These are phyloP conservation scores for Leptoclinus maculatus DNA, from an alignment of 2,797 vertebrate genomes.

Conservation along the genomic window DNA sequence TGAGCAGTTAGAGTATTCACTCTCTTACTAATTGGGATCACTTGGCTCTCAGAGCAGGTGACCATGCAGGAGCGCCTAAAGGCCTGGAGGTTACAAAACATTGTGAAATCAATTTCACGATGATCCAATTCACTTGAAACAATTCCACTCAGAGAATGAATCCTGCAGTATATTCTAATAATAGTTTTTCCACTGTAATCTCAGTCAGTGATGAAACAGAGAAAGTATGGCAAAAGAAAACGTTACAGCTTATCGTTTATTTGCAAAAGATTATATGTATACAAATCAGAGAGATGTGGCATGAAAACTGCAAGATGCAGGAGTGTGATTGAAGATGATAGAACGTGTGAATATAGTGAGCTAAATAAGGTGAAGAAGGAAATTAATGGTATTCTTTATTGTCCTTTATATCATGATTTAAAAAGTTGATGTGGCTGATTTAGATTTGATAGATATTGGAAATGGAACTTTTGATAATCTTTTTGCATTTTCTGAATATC, in stretches of 20 bases:
- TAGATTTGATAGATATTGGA: neutral
- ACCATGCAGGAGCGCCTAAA: neutral
- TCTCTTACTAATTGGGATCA: conserved; percentile 5
- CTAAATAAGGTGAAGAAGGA: neutral
- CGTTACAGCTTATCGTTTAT: neutral
- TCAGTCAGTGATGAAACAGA: neutral
- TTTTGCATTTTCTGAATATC: neutral
- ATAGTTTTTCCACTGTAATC: neutral
- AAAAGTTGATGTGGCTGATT: neutral
- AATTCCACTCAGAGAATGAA: neutral
- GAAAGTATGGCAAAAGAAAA: neutral
- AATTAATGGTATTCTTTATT: neutral
- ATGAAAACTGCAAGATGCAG: neutral
- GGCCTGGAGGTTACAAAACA: neutral
- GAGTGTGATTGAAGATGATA: neutral
- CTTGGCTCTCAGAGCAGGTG: neutral
- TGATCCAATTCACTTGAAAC: neutral
- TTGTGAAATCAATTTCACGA: conserved; percentile 1
- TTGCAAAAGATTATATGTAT: neutral
- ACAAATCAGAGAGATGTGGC: neutral
- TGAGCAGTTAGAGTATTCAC: neutral
- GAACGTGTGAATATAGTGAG: neutral
- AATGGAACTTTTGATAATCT: neutral
- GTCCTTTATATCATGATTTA: too few relatives aligned
- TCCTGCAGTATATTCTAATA: neutral